These are phyloP conservation scores for Squalus acanthias DNA, from an alignment of 2,797 vertebrate genomes.

Conservation along the genomic window DNA sequence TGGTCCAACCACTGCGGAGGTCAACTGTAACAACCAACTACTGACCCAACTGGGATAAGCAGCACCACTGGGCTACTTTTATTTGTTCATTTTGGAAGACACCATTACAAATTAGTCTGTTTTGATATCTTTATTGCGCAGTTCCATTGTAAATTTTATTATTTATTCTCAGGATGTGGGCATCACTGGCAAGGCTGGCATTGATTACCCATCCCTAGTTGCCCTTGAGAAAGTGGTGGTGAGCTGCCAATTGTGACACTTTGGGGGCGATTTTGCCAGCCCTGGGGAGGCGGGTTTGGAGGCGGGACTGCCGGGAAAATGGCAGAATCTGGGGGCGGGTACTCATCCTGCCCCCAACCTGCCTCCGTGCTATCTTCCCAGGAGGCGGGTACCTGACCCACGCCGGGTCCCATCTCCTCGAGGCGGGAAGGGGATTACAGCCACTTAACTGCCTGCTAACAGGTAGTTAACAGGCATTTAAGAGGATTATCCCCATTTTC, in stretches of 20 bases:
- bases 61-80: background rate
- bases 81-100: background rate
- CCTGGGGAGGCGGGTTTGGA: too few species aligned
- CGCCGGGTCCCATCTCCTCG: too few species aligned
- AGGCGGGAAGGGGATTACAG: too few species aligned
- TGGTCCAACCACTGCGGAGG: background rate
- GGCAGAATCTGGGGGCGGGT: too few species aligned
- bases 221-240: background rate
- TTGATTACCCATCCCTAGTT: constrained; percentile 33
- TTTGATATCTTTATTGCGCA: background rate
- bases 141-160: background rate
- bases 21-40: background rate
- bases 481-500: too few species aligned
- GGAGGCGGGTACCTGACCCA: too few species aligned
- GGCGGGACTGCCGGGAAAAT: too few species aligned
- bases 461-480: too few species aligned
- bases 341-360: too few species aligned
- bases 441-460: too few species aligned
- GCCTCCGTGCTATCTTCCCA: too few species aligned
- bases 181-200: constrained; percentile 43
- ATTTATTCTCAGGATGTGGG: constrained; percentile 51
- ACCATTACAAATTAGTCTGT: background rate
- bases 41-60: background rate
- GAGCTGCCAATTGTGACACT: background rate
- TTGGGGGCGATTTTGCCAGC: background rate